Percentiles rank a stretch among this genome's conserved stretches.
Conservation (phyloP, 2,888 invertebrate genomes). For the Dicycla oo region DNA sequence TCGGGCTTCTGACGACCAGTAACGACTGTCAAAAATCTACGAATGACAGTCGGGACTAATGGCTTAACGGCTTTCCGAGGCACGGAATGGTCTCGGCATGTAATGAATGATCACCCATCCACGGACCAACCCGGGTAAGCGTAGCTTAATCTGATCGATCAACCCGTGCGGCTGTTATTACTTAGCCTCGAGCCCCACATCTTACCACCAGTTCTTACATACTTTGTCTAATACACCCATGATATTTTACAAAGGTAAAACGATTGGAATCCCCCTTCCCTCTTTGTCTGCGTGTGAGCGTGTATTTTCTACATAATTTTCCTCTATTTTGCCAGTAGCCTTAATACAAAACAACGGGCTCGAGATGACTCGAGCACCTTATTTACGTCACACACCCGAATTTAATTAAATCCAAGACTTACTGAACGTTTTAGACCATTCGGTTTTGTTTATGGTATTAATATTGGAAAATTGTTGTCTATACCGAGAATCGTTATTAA, state of each 20-base stretch:
- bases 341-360: slow-evolving; percentile 57
- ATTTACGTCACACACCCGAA: slow-evolving; percentile 61
- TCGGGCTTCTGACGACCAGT: no score
- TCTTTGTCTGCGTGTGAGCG: no score
- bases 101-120: no score
- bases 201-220: no score
- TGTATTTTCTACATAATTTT: slow-evolving; percentile 44
- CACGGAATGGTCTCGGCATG: no score
- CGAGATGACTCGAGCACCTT: slow-evolving; percentile 30
- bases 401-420: slow-evolving; percentile 61
- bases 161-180: no score
- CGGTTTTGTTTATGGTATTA: slow-evolving; percentile 50
- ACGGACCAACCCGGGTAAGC: no score
- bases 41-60: no score
- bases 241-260: slow-evolving; percentile 8
- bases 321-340: slow-evolving; percentile 46
- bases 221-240: neutral
- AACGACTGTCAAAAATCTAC: no score
- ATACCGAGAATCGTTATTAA: neutral
- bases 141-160: no score
- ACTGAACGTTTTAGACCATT: slow-evolving; percentile 43
- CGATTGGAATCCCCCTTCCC: neutral
- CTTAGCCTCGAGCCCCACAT: no score
- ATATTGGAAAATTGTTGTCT: slow-evolving; percentile 46
- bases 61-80: no score